Evolutionary conservation across 2,113 vertebrate genomes (phyloP).

Genomic region (Dicaeum eximium): DNA sequence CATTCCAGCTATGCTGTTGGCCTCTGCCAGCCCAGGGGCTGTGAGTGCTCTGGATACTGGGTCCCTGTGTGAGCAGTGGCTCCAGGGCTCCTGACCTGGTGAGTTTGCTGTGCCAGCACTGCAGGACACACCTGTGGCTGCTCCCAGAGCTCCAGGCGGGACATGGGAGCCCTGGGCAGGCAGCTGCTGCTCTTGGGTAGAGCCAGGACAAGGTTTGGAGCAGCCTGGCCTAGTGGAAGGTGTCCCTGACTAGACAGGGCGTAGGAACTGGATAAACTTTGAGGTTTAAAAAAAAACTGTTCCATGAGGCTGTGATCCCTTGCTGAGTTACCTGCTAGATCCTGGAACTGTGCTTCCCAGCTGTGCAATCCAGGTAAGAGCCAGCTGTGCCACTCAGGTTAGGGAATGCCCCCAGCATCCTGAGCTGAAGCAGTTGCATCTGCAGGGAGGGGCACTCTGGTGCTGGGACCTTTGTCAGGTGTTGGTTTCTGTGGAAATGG

Average conservation of each 20-base stretch:
- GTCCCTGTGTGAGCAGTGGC: not conserved
- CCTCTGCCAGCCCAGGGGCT: not conserved
- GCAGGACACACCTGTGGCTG: not conserved
- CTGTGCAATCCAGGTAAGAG: not conserved
- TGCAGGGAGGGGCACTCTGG: not conserved
- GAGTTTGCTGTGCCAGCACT: not conserved
- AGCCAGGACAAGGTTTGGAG: not conserved
- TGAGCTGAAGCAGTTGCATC: not conserved
- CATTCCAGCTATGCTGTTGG: not conserved
- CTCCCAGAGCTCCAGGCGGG: not conserved
- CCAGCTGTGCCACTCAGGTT: not conserved
- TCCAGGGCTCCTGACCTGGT: not conserved
- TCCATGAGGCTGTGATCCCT: not conserved
- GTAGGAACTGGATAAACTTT: not conserved
- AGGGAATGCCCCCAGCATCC: not conserved
- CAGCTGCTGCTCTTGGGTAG: accelerated
- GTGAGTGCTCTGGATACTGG: accelerated
- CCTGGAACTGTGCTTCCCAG: not conserved
- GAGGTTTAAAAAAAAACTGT: too few species aligned
- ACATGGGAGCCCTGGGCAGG: not conserved
- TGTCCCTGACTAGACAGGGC: not conserved
- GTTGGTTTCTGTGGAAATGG: not conserved
- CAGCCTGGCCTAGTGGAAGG: not conserved
- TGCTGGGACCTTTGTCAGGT: not conserved
- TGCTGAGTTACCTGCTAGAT: not conserved